Evolutionary conservation across 1,140 invertebrate species (phyloP), one percentile per base, ranked within the genome.

Genomic region (Heliothis virescens): DNA sequence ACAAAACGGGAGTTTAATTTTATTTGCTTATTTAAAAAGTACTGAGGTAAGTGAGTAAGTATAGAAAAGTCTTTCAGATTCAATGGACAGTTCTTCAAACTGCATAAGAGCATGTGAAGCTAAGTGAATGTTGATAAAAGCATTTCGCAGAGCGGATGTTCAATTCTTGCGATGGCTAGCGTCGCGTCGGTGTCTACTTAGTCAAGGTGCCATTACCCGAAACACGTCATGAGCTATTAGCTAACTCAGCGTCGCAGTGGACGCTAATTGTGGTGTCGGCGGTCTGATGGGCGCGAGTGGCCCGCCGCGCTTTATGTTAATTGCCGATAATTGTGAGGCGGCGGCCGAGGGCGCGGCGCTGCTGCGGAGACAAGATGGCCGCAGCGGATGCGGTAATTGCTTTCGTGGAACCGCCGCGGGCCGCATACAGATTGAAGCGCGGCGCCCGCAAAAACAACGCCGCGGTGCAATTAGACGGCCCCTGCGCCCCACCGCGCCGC

Each of bases 341-440:
- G 55, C 13, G 55, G 55, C 16, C 16, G 55, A 16, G 74, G 55
- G 53, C 57, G 41, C 72, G 69, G 52, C 29, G 57, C 26, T 15
- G 60, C 69, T 12, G 74, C 72, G 48, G 79, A 79, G 76, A 85
- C 88, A 92, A 93, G 85, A 92, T 92, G 91, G 91, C 91, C 83
- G 89, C 86, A 80, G 87, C 91, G 91, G 91, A 91, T 89, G 90
- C 90, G 72, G 86, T 93, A 92, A 93, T 93, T 90, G 87, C 85
- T 79, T 93, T 93, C 91, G 89, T 85, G 89, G 91, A 93, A 78
- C 78, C 85, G 73, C 79, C 81, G 82, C 80, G 73, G 75, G 82
- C 82, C 83, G 87, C 86, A 88, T 86, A 88, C 86, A 85, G 87
- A 86, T 86, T 87, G 84, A 85, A 60, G 85, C 86, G 78, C 74